Conservation (phyloP, 30 jellyfish, hydroid and myxozoan species). For the Cassiopea xamachana region DNA sequence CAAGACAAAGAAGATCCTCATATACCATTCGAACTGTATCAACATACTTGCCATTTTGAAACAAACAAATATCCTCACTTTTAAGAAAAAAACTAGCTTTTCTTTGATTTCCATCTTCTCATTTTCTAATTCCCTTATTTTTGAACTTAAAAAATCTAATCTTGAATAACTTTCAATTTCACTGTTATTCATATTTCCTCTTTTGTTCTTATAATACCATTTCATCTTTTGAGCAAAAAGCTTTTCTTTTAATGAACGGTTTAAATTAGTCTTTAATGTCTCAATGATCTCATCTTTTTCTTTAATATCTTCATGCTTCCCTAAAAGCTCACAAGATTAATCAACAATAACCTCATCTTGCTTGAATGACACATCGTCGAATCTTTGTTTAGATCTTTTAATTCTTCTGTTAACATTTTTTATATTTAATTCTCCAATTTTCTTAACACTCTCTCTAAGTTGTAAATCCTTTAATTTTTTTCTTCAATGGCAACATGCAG, state of each 20-base stretch:
- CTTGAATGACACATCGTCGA: background rate
- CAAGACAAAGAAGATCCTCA: conserved; percentile 24
- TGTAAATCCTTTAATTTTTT: too few relatives aligned
- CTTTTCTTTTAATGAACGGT: background rate
- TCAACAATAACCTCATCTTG: too few relatives aligned
- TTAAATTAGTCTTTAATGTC: too few relatives aligned
- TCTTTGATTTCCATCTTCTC: conserved; percentile 27
- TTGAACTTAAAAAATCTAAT: too few relatives aligned
- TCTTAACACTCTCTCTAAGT: too few relatives aligned
- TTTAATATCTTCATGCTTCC: too few relatives aligned
- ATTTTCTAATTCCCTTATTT: conserved; percentile 5
- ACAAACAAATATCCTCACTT: conserved; percentile 9
- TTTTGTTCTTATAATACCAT: background rate
- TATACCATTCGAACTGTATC: background rate
- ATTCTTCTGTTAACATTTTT: too few relatives aligned
- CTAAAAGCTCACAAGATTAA: background rate
- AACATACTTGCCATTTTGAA: conserved; percentile 1
- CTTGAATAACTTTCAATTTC: too few relatives aligned
- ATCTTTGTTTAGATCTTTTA: background rate
- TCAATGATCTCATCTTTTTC: too few relatives aligned
- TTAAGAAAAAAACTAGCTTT: background rate
- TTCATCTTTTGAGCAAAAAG: background rate
- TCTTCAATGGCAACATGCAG: too few relatives aligned
- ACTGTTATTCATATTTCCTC: too few relatives aligned
- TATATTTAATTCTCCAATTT: too few relatives aligned